A percentile compares a stretch with the other conserved stretches of the same genome.
Conservation (phyloP, 2,888 invertebrate genomes). For the Pelosia muscerda region DNA sequence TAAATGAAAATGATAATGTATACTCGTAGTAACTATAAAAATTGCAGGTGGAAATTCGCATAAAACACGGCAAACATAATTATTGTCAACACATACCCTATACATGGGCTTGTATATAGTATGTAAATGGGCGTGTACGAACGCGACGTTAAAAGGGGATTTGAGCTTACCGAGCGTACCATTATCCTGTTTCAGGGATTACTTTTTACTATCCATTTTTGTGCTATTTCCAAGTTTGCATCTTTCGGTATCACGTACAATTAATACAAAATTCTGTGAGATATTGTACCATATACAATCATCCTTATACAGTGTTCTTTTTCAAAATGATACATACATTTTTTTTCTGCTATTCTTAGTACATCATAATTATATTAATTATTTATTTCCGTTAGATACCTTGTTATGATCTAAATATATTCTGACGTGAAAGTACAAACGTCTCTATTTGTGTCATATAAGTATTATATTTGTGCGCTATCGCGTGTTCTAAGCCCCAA, state of each 20-base stretch:
- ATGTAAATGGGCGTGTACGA: conserved; percentile 11
- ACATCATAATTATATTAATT: not conserved
- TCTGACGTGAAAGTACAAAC: no score
- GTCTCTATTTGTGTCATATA: no score
- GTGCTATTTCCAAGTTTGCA: conserved; percentile 17
- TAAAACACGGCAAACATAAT: conserved; percentile 21
- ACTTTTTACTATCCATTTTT: conserved; percentile 43
- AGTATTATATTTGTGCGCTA: no score
- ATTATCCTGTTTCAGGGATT: conserved; percentile 46
- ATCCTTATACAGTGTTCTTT: no score
- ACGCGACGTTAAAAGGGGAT: conserved; percentile 31
- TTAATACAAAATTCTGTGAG: not conserved
- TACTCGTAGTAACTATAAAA: no score
- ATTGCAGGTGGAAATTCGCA: not conserved
- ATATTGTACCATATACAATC: not conserved
- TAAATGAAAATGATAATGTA: no score
- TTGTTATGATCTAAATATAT: no score
- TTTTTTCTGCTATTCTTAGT: no score
- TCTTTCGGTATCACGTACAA: conserved; percentile 10
- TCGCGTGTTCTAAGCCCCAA: no score
- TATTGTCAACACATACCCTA: conserved; percentile 14
- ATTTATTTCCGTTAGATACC: no score
- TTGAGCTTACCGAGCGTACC: conserved; percentile 35
- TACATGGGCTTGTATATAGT: conserved; percentile 13
- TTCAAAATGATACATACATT: no score